These are phyloP conservation scores for Bos javanicus DNA, from an alignment of 2,113 vertebrate species.

Conservation along the genomic window DNA sequence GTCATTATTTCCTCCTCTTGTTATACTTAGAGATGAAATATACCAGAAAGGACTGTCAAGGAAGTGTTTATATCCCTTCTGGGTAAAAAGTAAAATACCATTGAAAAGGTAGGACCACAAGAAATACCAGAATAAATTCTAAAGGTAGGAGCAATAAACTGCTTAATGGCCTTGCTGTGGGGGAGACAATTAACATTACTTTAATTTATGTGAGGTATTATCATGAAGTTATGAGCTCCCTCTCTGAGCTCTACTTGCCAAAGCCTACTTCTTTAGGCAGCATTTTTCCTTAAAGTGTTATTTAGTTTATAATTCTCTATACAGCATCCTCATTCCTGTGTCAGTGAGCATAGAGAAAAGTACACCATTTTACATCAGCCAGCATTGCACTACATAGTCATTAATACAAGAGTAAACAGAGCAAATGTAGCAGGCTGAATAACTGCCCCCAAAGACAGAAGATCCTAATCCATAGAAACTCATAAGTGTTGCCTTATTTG, in stretches of 20 bases:
- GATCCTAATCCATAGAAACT: neutral
- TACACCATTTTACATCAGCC: neutral
- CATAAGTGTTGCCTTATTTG: neutral
- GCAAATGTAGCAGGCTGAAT: neutral
- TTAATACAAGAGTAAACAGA: neutral
- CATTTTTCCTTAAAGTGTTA: neutral
- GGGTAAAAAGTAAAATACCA: slow-evolving; percentile 28
- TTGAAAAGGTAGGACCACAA: neutral
- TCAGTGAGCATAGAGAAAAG: neutral
- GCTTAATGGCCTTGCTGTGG: slow-evolving; percentile 36
- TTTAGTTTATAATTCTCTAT: slow-evolving; percentile 3
- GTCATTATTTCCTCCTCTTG: neutral
- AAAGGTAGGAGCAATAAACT: slow-evolving; percentile 11
- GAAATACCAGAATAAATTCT: slow-evolving; percentile 46
- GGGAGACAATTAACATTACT: slow-evolving; percentile 32
- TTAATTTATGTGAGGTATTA: slow-evolving; percentile 34
- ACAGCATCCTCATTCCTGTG: neutral
- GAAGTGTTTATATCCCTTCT: slow-evolving; percentile 7
- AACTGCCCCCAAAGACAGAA: neutral
- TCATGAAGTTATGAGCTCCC: neutral
- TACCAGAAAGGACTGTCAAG: neutral
- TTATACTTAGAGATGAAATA: slow-evolving; percentile 40
- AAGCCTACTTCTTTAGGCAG: neutral
- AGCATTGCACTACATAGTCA: neutral
- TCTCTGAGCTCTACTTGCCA: neutral